Conservation (phyloP, 1,140 invertebrate species). For the Grapholita molesta region DNA sequence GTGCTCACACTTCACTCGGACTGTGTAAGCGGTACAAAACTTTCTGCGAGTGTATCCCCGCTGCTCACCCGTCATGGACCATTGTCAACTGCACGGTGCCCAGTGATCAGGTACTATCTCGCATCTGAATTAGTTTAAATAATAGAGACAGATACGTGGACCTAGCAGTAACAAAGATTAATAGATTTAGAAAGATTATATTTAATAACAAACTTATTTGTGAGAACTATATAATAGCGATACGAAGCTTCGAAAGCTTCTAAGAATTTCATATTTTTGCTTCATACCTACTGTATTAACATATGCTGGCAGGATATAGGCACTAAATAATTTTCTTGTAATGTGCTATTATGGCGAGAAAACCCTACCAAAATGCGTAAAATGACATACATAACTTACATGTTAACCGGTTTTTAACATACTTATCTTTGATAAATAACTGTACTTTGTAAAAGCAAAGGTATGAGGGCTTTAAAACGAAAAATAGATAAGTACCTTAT, state of each 20-base stretch:
- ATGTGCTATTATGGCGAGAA: too few relatives aligned
- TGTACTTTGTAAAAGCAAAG: too few relatives aligned
- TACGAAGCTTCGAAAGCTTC: background rate
- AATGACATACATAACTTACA: too few relatives aligned
- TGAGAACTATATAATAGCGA: background rate
- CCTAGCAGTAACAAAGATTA: background rate
- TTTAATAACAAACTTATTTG: background rate
- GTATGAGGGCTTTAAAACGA: too few relatives aligned
- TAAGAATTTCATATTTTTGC: background rate
- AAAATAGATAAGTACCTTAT: background rate
- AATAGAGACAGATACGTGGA: background rate
- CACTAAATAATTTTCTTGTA: too few relatives aligned
- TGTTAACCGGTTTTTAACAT: too few relatives aligned
- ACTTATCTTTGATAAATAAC: too few relatives aligned
- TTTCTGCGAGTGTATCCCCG: slow-evolving; percentile 80
- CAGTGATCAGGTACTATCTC: slow-evolving; percentile 76
- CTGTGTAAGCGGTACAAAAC: slow-evolving; percentile 75
- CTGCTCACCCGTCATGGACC: slow-evolving; percentile 78
- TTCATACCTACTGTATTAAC: background rate
- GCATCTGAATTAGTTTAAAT: background rate
- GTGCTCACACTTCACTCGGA: slow-evolving; percentile 43
- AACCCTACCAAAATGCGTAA: too few relatives aligned
- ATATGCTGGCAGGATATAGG: background rate
- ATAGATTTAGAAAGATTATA: background rate
- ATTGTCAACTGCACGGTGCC: slow-evolving; percentile 82